phyloP scores from a whole-genome alignment of 2,888 invertebrate genomes.

The Melieria picta region DNA sequence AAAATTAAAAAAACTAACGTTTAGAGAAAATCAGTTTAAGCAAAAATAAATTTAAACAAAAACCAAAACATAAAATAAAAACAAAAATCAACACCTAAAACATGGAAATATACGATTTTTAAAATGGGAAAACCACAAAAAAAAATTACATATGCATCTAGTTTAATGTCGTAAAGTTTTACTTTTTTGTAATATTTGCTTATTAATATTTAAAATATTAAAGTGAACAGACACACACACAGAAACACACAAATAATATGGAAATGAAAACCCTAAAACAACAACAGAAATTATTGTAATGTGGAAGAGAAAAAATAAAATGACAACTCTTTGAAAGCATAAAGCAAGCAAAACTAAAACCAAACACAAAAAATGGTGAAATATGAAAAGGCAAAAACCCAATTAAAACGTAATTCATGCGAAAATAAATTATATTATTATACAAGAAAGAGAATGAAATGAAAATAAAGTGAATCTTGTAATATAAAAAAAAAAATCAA shows the following conservation, averaged over 20 bases:
- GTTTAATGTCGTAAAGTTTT: constrained; percentile 63
- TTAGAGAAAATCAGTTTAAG: constrained; percentile 46
- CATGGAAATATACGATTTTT: constrained; percentile 29
- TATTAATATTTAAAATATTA: constrained; percentile 56
- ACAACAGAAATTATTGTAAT: constrained; percentile 41
- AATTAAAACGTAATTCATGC: constrained; percentile 33
- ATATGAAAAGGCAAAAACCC: constrained; percentile 21
- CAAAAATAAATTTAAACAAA: constrained; percentile 38
- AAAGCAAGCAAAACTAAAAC: constrained; percentile 33
- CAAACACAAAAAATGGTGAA: constrained; percentile 19
- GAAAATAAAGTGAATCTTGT: constrained; percentile 63
- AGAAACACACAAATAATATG: constrained; percentile 42
- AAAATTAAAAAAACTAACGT: constrained; percentile 39
- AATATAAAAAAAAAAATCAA: constrained; percentile 54
- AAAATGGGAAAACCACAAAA: constrained; percentile 31
- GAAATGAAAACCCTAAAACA: constrained; percentile 31
- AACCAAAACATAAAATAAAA: constrained; percentile 23
- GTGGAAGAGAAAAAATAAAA: constrained; percentile 37
- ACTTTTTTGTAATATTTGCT: constrained; percentile 60
- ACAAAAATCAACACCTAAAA: constrained; percentile 52
- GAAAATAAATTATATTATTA: constrained; percentile 59
- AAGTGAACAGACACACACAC: constrained; percentile 38
- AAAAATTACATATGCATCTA: constrained; percentile 57
- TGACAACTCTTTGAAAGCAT: constrained; percentile 21
- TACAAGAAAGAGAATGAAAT: constrained; percentile 55